Percentiles rank a stretch among this genome's conserved stretches.
These are phyloP conservation scores for Microtus montanus DNA, from an alignment of 2,113 vertebrate genomes.

Conservation along the genomic window DNA sequence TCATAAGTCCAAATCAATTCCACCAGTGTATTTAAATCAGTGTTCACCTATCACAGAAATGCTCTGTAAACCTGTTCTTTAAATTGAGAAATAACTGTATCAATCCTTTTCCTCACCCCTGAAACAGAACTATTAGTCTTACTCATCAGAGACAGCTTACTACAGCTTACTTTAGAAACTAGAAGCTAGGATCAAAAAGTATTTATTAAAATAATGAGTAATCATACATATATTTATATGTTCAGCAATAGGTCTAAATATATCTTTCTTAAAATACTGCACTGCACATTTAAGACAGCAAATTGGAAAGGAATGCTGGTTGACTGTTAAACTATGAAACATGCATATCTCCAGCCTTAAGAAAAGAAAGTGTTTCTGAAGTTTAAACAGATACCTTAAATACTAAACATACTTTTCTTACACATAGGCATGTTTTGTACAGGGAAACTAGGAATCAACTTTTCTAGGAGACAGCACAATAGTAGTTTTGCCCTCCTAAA, in stretches of 20 bases:
- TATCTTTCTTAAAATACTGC: constrained; percentile 69
- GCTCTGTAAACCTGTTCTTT: neutral
- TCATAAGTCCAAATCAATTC: constrained; percentile 23
- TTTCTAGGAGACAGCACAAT: neutral
- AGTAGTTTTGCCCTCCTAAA: neutral
- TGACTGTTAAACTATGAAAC: constrained; percentile 41
- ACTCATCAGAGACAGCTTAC: constrained; percentile 35
- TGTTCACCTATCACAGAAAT: constrained; percentile 2
- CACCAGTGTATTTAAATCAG: constrained; percentile 26
- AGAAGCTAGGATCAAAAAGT: constrained; percentile 1
- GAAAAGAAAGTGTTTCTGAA: neutral
- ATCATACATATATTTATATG: constrained; percentile 67
- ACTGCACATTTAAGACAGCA: constrained; percentile 34
- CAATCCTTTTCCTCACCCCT: neutral
- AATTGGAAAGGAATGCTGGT: constrained; percentile 21
- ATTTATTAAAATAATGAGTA: constrained; percentile 70
- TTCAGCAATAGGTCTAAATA: constrained; percentile 70
- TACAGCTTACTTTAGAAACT: constrained; percentile 64
- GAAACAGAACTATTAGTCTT: constrained; percentile 31
- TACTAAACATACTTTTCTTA: neutral
- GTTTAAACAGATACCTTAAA: neutral
- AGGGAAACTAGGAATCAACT: neutral
- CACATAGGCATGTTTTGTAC: neutral
- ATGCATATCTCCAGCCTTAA: neutral
- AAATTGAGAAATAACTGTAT: constrained; percentile 27